Evolutionary conservation across 2,888 invertebrate genomes (phyloP), one percentile per base, ranked within the genome.

Genomic region (Anarsia innoxiella): DNA sequence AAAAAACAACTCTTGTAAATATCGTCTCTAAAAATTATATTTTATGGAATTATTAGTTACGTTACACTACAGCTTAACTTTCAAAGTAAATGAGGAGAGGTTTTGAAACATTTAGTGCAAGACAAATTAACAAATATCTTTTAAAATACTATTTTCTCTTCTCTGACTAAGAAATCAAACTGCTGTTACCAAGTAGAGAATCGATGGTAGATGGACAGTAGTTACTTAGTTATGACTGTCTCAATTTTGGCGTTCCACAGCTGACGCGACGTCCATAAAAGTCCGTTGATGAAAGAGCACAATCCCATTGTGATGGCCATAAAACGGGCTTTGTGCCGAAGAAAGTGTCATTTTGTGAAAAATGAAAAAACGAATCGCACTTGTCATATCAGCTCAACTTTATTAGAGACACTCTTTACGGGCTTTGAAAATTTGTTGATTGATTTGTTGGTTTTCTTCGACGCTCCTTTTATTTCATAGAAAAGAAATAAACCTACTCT

Each of bases 261-360:
- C 78, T 78, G 79, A 73, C 76, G 70, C 72, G 65, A 49, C 59
- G 62, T 51, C 69, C 66, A 77, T 82, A 79, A 80, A 79, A 78
- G 77, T 73, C 65, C 64, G 53, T 64, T 67, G 77, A 79, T 82
- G 76, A 82, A 63, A 79, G 82, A 75, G 75, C 67, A 82, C 79
- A 80, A 79, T 80, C 64, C 68, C 73, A 79, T 80, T 83, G 80
- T 80, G 67, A 71, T 51, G 56, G 71, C 67, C 64, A 76, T 79
- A 77, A 82, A 82, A 76, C 65, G 67, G 66, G 64, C 77, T 79
- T 82, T 83, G 75, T 79, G 69, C 61, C 66, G 54, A 64, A 71
- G 66, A 30, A 37, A 37, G 40, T 38, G 71, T 71, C 75, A 70
- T 79, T 77, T 72, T 68, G 60, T 76, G 71, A 77, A 75, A 83